Evolutionary conservation across 2,797 vertebrate species (phyloP).

Genomic region (Poeciliopsis paucimaculata): DNA sequence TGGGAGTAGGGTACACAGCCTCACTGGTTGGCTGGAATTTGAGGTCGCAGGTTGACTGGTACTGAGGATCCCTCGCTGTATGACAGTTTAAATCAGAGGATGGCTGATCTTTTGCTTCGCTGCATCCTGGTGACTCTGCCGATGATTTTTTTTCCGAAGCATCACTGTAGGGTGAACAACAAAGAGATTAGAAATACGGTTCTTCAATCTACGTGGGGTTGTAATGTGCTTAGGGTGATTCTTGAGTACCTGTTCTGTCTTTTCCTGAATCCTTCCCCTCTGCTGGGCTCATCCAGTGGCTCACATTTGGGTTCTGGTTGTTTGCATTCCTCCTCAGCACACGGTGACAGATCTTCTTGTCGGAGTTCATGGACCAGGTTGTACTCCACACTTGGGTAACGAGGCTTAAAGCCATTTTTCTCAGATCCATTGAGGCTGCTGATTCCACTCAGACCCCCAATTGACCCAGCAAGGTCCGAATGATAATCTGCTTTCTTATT

Average conservation of each 20-base stretch:
- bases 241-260: conserved; percentile 87
- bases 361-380: conserved; percentile 94
- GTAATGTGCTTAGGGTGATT: neutral
- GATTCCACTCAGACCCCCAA: conserved; percentile 71
- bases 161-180: conserved; percentile 78
- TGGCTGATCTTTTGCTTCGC: conserved; percentile 92
- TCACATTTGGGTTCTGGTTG: conserved; percentile 86
- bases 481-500: conserved; percentile 97
- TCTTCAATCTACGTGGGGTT: conserved; percentile 1
- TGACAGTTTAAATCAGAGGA: conserved; percentile 90
- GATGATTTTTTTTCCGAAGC: conserved; percentile 85
- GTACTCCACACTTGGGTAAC: conserved; percentile 93
- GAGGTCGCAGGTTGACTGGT: conserved; percentile 66
- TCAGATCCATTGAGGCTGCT: conserved; percentile 76
- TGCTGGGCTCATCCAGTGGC: conserved; percentile 79
- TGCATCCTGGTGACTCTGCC: conserved; percentile 83
- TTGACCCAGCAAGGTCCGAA: conserved; percentile 80
- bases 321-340: conserved; percentile 61
- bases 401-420: conserved; percentile 90
- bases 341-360: conserved; percentile 81
- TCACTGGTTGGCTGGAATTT: conserved; percentile 67
- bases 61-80: conserved; percentile 64
- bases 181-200: conserved; percentile 38
- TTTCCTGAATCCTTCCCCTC: conserved; percentile 86
- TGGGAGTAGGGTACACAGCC: conserved; percentile 72